Evolutionary conservation across 2,797 vertebrate species (phyloP), one percentile per base, ranked within the genome.

Genomic region (Cossypha polioptera): DNA sequence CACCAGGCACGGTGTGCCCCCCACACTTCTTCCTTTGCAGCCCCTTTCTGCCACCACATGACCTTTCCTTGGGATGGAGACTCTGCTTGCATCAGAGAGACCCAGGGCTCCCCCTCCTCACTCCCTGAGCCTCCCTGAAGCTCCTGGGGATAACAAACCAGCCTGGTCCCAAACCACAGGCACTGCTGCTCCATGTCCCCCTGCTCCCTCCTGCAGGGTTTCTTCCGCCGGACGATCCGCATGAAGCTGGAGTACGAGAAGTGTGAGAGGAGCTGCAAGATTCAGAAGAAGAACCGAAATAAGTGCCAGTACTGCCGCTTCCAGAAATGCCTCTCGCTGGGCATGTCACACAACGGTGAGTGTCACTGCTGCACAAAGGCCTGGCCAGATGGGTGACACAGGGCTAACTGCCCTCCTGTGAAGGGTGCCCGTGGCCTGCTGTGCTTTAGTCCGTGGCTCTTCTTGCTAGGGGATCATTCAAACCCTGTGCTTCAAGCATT

Each of bases 271-370:
- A 98, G 98, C 96, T 99, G 99, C 97, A 99, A 99, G 97, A 99
- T 99, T 90, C 99, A 99, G 97, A 99, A 99, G 97, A 99, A 99
- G 98, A 99, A 99, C 97, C 98, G 99, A 53, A 99, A 99, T 97
- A 99, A 99, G 98, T 99, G 99, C 98, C 99, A 99, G 98, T 99
- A 99, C 97, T 99, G 99, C 97, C 99, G 99, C 95, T 99, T 99
- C 98, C 99, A 99, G 98, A 99, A 99, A 97, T 99, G 99, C 98
- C 98, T 99, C 97, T 98, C 98, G 0, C 98, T 99, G 97, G 99
- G 99, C 98, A 99, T 99, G 99, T 99, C 99, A 2, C 99, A 99
- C 54, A 99, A 99, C 1, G 99, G 99, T 99, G 97, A 99, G 99
- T 58, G 67, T 5, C 53, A 28, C 24, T 19, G 8, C 54, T 36